phyloP scores from a whole-genome alignment of 2,113 vertebrate species.

The Chroicocephalus ridibundus region DNA sequence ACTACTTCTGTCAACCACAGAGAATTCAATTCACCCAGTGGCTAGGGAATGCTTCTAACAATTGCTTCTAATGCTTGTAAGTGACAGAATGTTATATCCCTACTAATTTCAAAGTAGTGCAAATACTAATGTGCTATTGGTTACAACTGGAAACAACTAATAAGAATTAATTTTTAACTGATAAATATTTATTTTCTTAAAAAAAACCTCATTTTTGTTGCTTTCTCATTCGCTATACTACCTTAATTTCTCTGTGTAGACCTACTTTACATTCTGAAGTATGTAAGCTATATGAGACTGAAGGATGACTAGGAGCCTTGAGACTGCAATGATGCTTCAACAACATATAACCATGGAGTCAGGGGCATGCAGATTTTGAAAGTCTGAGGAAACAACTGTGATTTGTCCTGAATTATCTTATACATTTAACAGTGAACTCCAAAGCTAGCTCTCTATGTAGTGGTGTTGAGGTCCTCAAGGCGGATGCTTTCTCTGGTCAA shows the following conservation, averaged over 20 bases:
- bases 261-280: background rate
- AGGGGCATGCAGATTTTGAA: background rate
- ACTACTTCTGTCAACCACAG: background rate
- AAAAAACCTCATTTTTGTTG: background rate
- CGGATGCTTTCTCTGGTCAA: background rate
- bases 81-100: background rate
- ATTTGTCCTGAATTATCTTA: background rate
- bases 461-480: background rate
- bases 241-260: background rate
- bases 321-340: background rate
- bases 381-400: background rate
- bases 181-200: background rate
- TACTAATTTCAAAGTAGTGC: background rate
- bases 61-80: background rate
- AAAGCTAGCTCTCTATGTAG: background rate
- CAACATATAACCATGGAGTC: background rate
- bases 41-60: background rate
- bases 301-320: background rate
- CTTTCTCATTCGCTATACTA: background rate
- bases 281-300: background rate
- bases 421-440: background rate
- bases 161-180: background rate
- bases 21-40: background rate
- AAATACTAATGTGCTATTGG: background rate
- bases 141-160: background rate